Evolutionary conservation across 2,888 invertebrate species (phyloP), one percentile per base, ranked within the genome.

Genomic region (Gnatocerus cornutus): DNA sequence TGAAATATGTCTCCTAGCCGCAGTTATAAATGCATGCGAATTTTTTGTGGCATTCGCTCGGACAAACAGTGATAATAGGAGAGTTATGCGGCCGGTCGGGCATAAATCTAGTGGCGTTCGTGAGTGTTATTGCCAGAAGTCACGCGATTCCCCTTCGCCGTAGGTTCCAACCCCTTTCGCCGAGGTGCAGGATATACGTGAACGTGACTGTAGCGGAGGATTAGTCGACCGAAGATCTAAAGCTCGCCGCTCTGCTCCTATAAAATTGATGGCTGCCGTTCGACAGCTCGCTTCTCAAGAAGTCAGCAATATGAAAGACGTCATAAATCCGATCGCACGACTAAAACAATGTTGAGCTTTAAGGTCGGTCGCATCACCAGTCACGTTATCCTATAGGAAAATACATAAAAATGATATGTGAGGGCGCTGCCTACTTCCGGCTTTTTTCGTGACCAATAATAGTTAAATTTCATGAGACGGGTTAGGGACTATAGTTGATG

Each of bases 11-110:
- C 72, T 69, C 61, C 64, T 29, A 68, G 59, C 56, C 65, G 69
- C 43, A 37, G 72, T 74, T 73, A 76, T 75, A 77, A 77, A 75
- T 76, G 75, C 76, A 76, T 73, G 76, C 76, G 61, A 74, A 79
- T 69, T 69, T 82, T 82, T 80, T 82, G 80, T 79, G 78, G 77
- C 77, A 76, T 79, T 79, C 77, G 76, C 77, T 80, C 79, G 80
- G 81, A 81, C 81, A 80, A 81, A 80, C 81, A 81, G 81, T 83
- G 84, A 84, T 83, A 84, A 83, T 84, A 81, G 80, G 78, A 81
- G 79, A 83, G 82, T 83, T 83, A 84, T 83, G 82, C 78, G 77
- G 76, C 76, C 69, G 74, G 74, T 74, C 71, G 70, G 75, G 78
- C 73, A 82, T 84, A 84, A 84, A 83, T 84, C 82, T 83, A 80